Conservation (phyloP, 2,888 invertebrate genomes). For the Chrysina gloriosa region DNA sequence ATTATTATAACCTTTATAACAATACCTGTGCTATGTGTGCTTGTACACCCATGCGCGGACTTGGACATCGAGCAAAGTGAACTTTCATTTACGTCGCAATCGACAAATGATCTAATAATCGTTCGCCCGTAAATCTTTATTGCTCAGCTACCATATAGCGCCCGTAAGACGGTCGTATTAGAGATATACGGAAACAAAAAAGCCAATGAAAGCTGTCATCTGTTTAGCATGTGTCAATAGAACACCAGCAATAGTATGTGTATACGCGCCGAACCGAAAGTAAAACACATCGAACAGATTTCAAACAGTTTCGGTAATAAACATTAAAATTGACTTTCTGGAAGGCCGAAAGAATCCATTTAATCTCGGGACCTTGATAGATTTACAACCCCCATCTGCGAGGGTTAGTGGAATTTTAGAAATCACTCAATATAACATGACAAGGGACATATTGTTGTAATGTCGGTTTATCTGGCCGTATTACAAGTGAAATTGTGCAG, state of each 20-base stretch:
- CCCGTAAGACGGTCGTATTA: slow-evolving; percentile 1
- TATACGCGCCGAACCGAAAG: slow-evolving; percentile 1
- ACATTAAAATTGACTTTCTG: slow-evolving; percentile 30
- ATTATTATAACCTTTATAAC: not conserved
- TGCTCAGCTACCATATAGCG: not conserved
- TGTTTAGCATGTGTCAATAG: slow-evolving; percentile 37
- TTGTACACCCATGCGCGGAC: not conserved
- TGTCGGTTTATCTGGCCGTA: slow-evolving; percentile 37
- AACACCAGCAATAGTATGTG: not conserved
- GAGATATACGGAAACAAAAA: not conserved
- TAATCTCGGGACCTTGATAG: slow-evolving; percentile 37
- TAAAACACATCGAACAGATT: slow-evolving; percentile 23
- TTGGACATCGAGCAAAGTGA: not conserved
- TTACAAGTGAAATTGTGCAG: slow-evolving; percentile 40
- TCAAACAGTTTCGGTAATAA: slow-evolving; percentile 36
- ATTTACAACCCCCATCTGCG: slow-evolving; percentile 40
- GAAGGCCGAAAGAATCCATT: slow-evolving; percentile 38
- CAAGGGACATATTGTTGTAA: slow-evolving; percentile 40
- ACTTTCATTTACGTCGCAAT: slow-evolving; percentile 30
- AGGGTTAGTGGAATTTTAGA: slow-evolving; percentile 35
- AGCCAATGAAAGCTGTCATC: slow-evolving; percentile 29
- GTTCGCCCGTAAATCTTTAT: slow-evolving; percentile 18
- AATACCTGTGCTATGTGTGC: not conserved
- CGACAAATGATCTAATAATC: slow-evolving; percentile 23
- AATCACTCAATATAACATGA: slow-evolving; percentile 38